phyloP scores from a whole-genome alignment of 2,797 vertebrate genomes.

The Labroides dimidiatus region DNA sequence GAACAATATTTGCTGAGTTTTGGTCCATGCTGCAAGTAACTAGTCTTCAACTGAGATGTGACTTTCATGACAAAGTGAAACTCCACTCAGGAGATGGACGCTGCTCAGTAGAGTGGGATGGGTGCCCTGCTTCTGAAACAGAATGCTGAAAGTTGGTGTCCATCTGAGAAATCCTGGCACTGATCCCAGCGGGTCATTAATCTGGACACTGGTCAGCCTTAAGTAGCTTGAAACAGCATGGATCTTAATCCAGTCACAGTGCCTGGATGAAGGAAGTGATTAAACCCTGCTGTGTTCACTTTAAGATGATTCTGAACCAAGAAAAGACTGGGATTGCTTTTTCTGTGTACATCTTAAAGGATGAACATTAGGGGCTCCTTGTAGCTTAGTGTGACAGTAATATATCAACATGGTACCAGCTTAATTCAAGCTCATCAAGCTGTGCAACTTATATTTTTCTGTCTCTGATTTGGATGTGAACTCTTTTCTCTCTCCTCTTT shows the following conservation, averaged over 20 bases:
- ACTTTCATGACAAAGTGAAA: neutral
- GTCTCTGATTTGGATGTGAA: neutral
- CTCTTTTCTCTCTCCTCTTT: neutral
- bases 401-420: too few species aligned
- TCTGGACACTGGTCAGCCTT: neutral
- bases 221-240: neutral
- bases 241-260: neutral
- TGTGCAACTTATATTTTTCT: neutral
- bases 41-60: neutral
- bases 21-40: neutral
- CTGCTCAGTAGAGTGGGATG: neutral
- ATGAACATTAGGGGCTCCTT: too few species aligned
- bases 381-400: too few species aligned
- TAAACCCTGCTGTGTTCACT: neutral
- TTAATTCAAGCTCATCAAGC: too few species aligned
- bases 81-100: neutral
- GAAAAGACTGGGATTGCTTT: too few species aligned
- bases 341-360: too few species aligned
- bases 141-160: neutral
- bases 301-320: neutral
- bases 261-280: neutral
- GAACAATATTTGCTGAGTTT: neutral
- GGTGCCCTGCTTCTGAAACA: too few species aligned
- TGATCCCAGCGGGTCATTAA: neutral
- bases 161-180: neutral